Evolutionary conservation across 2,888 invertebrate genomes (phyloP), one percentile per base, ranked within the genome.

Genomic region (Smittia aterrima): DNA sequence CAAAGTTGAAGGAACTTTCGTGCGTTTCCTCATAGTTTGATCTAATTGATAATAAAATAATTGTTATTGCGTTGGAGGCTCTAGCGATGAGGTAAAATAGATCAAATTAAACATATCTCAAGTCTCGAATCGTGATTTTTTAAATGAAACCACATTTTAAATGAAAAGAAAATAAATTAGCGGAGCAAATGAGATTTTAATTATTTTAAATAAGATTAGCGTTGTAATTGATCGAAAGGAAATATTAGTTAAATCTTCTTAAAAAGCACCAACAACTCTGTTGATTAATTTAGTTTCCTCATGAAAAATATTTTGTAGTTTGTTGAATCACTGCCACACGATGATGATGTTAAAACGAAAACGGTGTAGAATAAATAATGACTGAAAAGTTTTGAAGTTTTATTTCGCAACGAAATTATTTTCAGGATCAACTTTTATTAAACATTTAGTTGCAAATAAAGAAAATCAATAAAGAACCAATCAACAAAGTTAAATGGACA

Each of bases 51-150:
- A 6, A 13, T 6, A 47, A 47, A 47, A 47, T 47, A 47, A 11
- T 47, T 11, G 47, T 47, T 47, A 47, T 16, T 4, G 47, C n/a
- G n/a, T n/a, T n/a, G n/a, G n/a, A n/a, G n/a, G n/a, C n/a, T n/a
- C n/a, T n/a, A n/a, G n/a, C 13, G 47, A 47, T 47, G 47, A 47
- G 13, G 11, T n/a, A 16, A 38, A 47, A 16, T n/a, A 47, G 47
- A 58, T 22, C 18, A 58, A 18, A 13, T 58, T 18, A 58, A 58
- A 58, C 58, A 58, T 58, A 58, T 58, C 58, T 58, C 20, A 13
- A 16, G 13, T 47, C 47, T 47, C 22, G n/a, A 58, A 58, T n/a
- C n/a, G 58, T 58, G 22, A 58, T 58, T 58, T 9, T 7, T 58
- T 58, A 22, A 9, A 18, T 18, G 13, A 20, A 58, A 22, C 18